phyloP scores from a whole-genome alignment of 2,113 vertebrate genomes.

The Dasyornis broadbenti region DNA sequence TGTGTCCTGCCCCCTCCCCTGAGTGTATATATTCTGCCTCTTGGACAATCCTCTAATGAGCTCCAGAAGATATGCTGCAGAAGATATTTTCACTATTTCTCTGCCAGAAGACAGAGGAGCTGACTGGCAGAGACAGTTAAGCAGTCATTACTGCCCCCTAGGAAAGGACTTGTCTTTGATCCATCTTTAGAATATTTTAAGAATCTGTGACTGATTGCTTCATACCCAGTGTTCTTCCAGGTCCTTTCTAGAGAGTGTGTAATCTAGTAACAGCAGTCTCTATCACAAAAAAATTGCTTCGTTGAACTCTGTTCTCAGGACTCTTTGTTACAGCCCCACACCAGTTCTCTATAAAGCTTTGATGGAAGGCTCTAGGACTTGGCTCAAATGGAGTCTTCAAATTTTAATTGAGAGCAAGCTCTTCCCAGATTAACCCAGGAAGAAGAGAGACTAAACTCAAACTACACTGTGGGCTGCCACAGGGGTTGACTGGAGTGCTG shows the following conservation, averaged over 20 bases:
- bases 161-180: not conserved
- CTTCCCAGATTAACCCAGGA: not conserved
- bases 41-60: not conserved
- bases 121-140: not conserved
- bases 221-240: not conserved
- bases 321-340: not conserved
- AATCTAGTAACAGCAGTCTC: not conserved
- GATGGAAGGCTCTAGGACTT: not conserved
- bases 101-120: not conserved
- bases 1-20: not conserved
- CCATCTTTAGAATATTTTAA: not conserved
- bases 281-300: not conserved
- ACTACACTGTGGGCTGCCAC: not conserved
- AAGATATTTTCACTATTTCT: not conserved
- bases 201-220: not conserved
- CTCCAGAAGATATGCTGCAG: not conserved
- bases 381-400: not conserved
- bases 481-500: rapidly evolving
- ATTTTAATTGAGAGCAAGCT: not conserved
- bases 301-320: not conserved
- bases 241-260: not conserved
- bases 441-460: not conserved
- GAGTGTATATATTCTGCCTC: not conserved
- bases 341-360: not conserved
- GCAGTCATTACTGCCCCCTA: not conserved